phyloP scores from a whole-genome alignment of 2,113 vertebrate species.

The Pseudonaja textilis region DNA sequence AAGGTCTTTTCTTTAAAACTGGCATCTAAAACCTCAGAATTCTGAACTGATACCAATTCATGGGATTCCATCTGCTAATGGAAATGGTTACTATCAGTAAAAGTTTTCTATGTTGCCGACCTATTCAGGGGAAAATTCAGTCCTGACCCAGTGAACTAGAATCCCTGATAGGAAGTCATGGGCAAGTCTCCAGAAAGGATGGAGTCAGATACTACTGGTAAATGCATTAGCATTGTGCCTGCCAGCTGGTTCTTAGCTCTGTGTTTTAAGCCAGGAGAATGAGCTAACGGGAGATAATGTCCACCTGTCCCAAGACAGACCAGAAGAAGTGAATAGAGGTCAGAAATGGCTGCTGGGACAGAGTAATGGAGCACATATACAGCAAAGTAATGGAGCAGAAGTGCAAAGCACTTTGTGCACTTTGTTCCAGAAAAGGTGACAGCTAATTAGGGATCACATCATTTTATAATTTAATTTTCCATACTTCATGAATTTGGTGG shows the following conservation, averaged over 20 bases:
- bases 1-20: neutral
- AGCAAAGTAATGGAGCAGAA: neutral
- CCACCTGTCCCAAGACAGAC: constrained; percentile 3
- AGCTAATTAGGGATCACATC: neutral
- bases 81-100: neutral
- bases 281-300: neutral
- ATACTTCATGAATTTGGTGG: neutral
- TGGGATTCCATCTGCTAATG: neutral
- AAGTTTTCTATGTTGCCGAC: neutral
- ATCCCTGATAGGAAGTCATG: neutral
- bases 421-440: neutral
- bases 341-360: neutral
- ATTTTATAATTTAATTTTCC: neutral
- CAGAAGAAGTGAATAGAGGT: neutral
- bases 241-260: neutral
- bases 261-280: neutral
- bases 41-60: neutral
- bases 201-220: neutral
- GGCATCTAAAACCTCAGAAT: neutral
- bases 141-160: constrained; percentile 11
- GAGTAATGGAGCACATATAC: neutral
- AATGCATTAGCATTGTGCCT: neutral
- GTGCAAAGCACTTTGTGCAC: neutral
- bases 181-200: neutral
- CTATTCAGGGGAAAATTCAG: neutral